A percentile compares a stretch with the other conserved stretches of the same genome.
These are phyloP conservation scores for Bombus huntii DNA, from an alignment of 1,140 invertebrate genomes.

Conservation along the genomic window DNA sequence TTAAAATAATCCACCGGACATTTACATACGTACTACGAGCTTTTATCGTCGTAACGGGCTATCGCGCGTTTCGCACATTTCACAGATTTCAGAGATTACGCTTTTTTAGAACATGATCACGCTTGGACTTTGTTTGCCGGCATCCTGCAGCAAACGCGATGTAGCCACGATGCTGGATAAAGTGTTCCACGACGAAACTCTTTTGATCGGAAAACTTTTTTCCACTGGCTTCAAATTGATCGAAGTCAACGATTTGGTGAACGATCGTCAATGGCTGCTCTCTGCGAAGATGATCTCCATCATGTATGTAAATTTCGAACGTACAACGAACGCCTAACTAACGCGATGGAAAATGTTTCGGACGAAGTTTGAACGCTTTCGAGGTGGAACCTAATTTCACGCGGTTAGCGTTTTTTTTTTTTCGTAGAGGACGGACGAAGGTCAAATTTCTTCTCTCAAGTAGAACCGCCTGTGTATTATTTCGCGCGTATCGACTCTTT, in stretches of 20 bases:
- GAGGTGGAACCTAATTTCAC: too few relatives aligned
- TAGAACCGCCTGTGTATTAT: too few relatives aligned
- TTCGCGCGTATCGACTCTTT: too few relatives aligned
- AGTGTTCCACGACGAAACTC: constrained; percentile 67
- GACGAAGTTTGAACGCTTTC: too few relatives aligned
- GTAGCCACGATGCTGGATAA: constrained; percentile 64
- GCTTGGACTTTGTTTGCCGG: constrained; percentile 78
- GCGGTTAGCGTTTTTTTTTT: accelerated
- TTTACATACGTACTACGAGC: accelerated
- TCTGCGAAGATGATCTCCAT: constrained; percentile 39
- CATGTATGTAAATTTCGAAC: constrained; percentile 47
- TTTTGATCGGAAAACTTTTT: constrained; percentile 70
- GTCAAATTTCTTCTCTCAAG: too few relatives aligned
- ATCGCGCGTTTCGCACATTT: accelerated
- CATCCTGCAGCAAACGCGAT: constrained; percentile 69
- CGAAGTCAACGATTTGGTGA: constrained; percentile 67
- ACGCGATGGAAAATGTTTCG: too few relatives aligned
- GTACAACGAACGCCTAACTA: background rate
- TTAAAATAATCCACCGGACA: background rate
- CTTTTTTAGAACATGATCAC: constrained; percentile 72
- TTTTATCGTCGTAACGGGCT: background rate
- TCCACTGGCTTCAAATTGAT: constrained; percentile 69
- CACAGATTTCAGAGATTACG: background rate
- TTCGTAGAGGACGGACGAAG: too few relatives aligned
- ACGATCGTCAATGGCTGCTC: constrained; percentile 70